These are phyloP conservation scores for Spodoptera frugiperda DNA, from an alignment of 1,140 invertebrate genomes.

Conservation along the genomic window DNA sequence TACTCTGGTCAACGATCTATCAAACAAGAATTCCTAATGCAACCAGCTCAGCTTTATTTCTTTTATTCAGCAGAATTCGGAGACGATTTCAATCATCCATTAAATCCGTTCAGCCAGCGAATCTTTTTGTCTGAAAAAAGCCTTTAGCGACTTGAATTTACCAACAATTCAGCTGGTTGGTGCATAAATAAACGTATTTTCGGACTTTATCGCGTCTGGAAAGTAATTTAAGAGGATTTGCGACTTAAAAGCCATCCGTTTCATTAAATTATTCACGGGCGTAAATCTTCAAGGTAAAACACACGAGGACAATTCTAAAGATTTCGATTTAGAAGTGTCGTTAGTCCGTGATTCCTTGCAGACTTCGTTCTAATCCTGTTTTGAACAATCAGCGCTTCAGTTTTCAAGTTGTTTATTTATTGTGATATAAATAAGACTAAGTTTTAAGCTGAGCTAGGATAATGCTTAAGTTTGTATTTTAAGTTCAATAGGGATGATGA, in stretches of 20 bases:
- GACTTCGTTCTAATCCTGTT: too few species aligned
- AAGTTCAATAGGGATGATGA: too few species aligned
- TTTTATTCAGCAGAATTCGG: conserved; percentile 9
- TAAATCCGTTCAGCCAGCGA: background rate
- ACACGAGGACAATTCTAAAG: conserved; percentile 9
- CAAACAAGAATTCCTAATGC: background rate
- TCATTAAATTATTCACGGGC: conserved; percentile 25
- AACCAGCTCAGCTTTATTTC: background rate
- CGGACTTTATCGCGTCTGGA: conserved; percentile 32
- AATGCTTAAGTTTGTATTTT: too few species aligned
- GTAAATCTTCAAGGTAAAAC: conserved; percentile 9
- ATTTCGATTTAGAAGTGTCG: background rate
- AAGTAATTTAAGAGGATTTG: conserved; percentile 41
- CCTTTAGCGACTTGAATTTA: background rate
- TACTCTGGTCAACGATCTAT: background rate
- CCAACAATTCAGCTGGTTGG: conserved; percentile 12
- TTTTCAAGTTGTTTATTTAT: too few species aligned
- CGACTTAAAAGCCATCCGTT: conserved; percentile 24
- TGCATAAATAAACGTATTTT: conserved; percentile 35
- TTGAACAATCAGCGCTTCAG: too few species aligned
- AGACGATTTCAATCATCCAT: background rate
- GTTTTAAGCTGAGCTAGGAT: too few species aligned
- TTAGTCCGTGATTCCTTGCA: too few species aligned
- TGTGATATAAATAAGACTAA: too few species aligned
- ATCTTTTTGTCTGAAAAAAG: conserved; percentile 1